These are phyloP conservation scores for Drosophila neutralis DNA, from an alignment of 2,888 invertebrate species.

Conservation along the genomic window DNA sequence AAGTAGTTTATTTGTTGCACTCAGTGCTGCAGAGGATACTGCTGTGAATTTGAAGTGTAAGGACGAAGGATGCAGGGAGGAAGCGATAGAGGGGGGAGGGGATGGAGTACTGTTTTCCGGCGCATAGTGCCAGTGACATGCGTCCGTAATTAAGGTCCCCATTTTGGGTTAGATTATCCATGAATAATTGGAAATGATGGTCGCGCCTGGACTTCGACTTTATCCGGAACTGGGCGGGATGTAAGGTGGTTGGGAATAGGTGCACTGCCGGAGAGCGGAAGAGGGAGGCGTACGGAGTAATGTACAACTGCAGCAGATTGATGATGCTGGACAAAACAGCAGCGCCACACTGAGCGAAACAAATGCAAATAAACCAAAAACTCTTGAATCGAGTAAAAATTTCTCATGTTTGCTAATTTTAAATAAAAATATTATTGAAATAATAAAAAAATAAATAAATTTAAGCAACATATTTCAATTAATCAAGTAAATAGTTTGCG, in stretches of 20 bases:
- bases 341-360: constrained; percentile 1
- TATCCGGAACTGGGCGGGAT: not conserved
- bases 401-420: not conserved
- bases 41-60: constrained; percentile 2
- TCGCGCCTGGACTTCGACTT: constrained; percentile 33
- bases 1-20: constrained; percentile 53
- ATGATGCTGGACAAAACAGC: constrained; percentile 59
- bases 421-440: not conserved
- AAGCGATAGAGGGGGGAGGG: not conserved
- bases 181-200: constrained; percentile 82
- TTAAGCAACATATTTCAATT: not conserved
- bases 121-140: constrained; percentile 68
- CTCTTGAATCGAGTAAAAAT: not conserved
- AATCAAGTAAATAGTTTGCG: not conserved
- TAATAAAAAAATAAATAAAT: not conserved
- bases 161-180: constrained; percentile 85
- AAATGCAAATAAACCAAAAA: not conserved
- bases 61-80: not conserved
- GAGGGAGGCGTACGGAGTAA: constrained; percentile 27
- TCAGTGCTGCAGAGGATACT: constrained; percentile 19
- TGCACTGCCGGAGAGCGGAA: not conserved
- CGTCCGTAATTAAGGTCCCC: constrained; percentile 84
- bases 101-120: constrained; percentile 3
- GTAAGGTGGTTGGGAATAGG: not conserved
- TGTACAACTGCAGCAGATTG: constrained; percentile 68